These are phyloP conservation scores for Aricia artaxerxes DNA, from an alignment of 2,888 invertebrate species.

Conservation along the genomic window DNA sequence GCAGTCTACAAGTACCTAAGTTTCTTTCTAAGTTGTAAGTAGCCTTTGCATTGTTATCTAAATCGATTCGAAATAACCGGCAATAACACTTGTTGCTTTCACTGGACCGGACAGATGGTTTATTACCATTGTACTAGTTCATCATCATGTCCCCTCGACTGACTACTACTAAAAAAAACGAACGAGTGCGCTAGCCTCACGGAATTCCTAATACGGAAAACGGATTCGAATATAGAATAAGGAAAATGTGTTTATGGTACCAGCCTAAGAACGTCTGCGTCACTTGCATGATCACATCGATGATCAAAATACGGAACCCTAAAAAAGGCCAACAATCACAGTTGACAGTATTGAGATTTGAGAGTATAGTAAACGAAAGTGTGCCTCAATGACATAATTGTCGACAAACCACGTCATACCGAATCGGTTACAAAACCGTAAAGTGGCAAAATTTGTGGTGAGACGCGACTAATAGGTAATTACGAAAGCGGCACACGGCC, in stretches of 20 bases:
- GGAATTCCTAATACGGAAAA: too few species aligned
- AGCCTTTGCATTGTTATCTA: not conserved
- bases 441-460: conserved; percentile 17
- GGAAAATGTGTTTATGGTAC: too few species aligned
- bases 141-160: not conserved
- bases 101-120: not conserved
- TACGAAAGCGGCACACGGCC: conserved; percentile 28
- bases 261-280: too few species aligned
- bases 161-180: too few species aligned
- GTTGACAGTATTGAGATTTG: not conserved
- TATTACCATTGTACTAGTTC: not conserved
- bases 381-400: conserved; percentile 11
- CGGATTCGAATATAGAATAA: too few species aligned
- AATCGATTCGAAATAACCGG: conserved; percentile 4
- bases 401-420: not conserved
- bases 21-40: not conserved
- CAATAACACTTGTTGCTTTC: conserved; percentile 22
- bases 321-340: not conserved
- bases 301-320: too few species aligned
- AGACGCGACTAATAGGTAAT: conserved; percentile 17
- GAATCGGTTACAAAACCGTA: conserved; percentile 19
- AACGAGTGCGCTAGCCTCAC: too few species aligned
- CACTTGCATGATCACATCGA: too few species aligned
- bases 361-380: not conserved
- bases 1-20: too few species aligned